A percentile compares a stretch with the other conserved stretches of the same genome.
Conservation (phyloP, 2,888 invertebrate genomes). For the Lottia scabra region DNA sequence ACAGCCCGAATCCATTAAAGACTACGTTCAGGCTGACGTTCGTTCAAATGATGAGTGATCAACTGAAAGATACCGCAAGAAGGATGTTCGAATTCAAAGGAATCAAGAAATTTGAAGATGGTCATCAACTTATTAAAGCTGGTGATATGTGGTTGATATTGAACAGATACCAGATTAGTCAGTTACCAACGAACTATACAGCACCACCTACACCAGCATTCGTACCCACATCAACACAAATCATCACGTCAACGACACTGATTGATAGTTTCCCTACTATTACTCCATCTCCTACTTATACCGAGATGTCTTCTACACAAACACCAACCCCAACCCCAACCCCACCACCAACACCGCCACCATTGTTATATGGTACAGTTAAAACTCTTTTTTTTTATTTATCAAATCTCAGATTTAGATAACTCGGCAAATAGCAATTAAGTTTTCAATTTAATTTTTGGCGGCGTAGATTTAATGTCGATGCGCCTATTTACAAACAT, state of each 20-base stretch:
- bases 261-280: not conserved
- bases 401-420: too few relatives aligned
- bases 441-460: too few relatives aligned
- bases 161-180: not conserved
- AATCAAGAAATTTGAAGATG: not conserved
- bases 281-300: not conserved
- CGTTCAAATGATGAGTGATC: not conserved
- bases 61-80: not conserved
- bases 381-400: too few relatives aligned
- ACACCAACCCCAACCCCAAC: conserved; percentile 9
- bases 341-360: conserved; percentile 10
- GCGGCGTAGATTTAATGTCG: too few relatives aligned
- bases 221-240: conserved; percentile 11
- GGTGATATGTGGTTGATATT: not conserved
- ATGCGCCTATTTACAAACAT: too few relatives aligned
- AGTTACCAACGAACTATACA: conserved; percentile 9
- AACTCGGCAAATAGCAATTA: too few relatives aligned
- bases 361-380: not conserved
- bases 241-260: not conserved
- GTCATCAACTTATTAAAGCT: not conserved
- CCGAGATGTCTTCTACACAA: not conserved
- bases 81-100: not conserved
- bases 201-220: conserved; percentile 13
- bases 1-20: not conserved
- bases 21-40: not conserved